Base-by-base conservation (phyloP, 2,888 invertebrate genomes). In the Apotomis betuletana region DNA sequence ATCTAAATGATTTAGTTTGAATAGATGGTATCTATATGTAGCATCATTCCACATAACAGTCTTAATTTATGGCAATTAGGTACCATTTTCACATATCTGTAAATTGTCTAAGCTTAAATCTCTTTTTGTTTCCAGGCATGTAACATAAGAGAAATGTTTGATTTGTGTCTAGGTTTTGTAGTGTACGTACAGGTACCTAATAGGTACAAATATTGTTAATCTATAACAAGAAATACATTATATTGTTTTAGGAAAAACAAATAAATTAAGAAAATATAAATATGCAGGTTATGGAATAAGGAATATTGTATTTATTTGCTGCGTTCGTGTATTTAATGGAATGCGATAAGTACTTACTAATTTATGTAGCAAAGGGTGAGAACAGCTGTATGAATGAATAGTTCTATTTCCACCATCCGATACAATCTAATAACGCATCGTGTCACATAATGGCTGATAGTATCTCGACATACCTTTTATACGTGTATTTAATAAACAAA, bases 391-490 rank as follows among this genome's bases (percentile, higher is more conserved):
- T 63, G 61, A 67, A 67, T 61, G 49, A 55, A 60, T 62, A 55
- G 49, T 67, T 67, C n/a, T 62, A 58, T 62, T 67, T 63, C 51
- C 36, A 49, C 55, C 55, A 58, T 62, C 58, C 36, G 71, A 62
- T 67, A 67, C 9, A 8, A 67, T 67, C 67, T 67, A 62, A 55
- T 57, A 55, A 67, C 57, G 57, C 61, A 57, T 67, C 57, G 65
- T 65, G 70, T 70, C 64, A 49, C 70, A 67, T 61, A 67, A 70
- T 71, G 38, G 61, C 65, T 67, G 70, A 71, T 67, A 49, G 9
- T 61, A 71, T 71, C 67, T 51, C 36, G 41, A 57, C 61, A 61
- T 67, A 55, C 51, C 70, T 61, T 67, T 69, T 41, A 57, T 61
- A 67, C 51, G 51, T 69, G 51, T 63, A 62, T 67, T 67, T 67